Conservation (phyloP, 2,888 invertebrate genomes). For the Oeneis ivallda region DNA sequence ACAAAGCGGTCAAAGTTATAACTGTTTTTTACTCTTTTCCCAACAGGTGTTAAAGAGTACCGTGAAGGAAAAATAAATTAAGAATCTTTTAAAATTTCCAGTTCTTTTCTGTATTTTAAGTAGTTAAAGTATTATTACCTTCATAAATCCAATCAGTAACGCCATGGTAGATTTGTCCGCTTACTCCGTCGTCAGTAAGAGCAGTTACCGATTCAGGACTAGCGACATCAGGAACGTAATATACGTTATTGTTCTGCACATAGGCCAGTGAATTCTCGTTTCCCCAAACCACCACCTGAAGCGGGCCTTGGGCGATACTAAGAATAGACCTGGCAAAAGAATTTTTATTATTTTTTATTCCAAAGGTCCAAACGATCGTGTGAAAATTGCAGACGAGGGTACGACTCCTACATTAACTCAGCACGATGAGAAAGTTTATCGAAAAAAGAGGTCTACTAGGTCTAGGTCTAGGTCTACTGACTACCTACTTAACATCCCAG, state of each 20-base stretch:
- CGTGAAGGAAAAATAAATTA: no score
- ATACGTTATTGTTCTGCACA: slow-evolving; percentile 86
- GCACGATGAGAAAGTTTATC: no score
- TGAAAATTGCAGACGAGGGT: no score
- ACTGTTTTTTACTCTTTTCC: no score
- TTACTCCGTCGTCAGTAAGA: slow-evolving; percentile 84
- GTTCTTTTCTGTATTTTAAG: not conserved
- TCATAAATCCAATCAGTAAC: slow-evolving; percentile 97
- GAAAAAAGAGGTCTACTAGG: no score
- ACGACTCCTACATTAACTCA: no score
- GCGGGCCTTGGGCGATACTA: slow-evolving; percentile 74
- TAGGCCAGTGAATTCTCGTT: slow-evolving; percentile 74
- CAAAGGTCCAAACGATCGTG: not conserved
- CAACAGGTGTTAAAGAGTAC: no score
- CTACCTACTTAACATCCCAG: no score
- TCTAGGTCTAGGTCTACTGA: no score
- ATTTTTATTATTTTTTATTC: not conserved
- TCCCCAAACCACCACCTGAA: slow-evolving; percentile 84
- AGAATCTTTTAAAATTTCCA: no score
- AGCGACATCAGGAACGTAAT: slow-evolving; percentile 73
- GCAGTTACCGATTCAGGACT: slow-evolving; percentile 55
- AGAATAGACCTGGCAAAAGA: slow-evolving; percentile 58
- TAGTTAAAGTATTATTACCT: slow-evolving; percentile 74
- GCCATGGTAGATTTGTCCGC: slow-evolving; percentile 88
- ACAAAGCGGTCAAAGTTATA: no score